Evolutionary conservation across 2,113 vertebrate genomes (phyloP), one percentile per base, ranked within the genome.

Genomic region (Oryctolagus cuniculus): DNA sequence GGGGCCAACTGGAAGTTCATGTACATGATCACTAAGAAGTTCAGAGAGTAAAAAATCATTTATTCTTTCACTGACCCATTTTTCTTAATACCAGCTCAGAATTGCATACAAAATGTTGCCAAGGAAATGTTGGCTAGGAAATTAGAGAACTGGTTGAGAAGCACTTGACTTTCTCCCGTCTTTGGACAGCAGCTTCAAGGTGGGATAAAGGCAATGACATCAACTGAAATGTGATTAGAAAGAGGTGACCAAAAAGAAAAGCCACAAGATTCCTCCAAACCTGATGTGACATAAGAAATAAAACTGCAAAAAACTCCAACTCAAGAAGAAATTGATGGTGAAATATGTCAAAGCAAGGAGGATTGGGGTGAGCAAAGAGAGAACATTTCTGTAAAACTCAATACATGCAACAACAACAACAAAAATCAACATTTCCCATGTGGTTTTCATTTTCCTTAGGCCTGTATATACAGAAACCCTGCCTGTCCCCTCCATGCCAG

Each of bases 211-310:
- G 6, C 74, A 53, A 75, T 21, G 87, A 27, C 24, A 66, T 10
- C 79, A 53, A 81, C 55, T 67, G 66, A 72, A 55, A 29, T 22
- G 78, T 27, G 24, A n/a, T 77, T 58, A 81, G 61, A 81, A 81
- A 79, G 72, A 79, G 17, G 44, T 9, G 16, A 25, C 17, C 44
- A 49, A 27, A 75, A 85, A 63, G 58, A 87, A 87, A 55, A 34
- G 5, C 74, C 31, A 85, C 66, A 80, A 2, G 36, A n/a, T 85
- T 61, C 38, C 38, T 69, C 38, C 21, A 85, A 87, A 63, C 21
- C 24, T 93, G 53, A 36, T 90, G 36, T 31, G 58, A 67, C n/a
- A 17, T 53, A 81, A 78, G 27, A 96, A 78, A 78, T 34, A 38
- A 55, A 83, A 75, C 25, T 51, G 16, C 11, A 82, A n/a, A 75